These are phyloP conservation scores for Falcunculus frontatus DNA, from an alignment of 2,113 vertebrate genomes.

Conservation along the genomic window DNA sequence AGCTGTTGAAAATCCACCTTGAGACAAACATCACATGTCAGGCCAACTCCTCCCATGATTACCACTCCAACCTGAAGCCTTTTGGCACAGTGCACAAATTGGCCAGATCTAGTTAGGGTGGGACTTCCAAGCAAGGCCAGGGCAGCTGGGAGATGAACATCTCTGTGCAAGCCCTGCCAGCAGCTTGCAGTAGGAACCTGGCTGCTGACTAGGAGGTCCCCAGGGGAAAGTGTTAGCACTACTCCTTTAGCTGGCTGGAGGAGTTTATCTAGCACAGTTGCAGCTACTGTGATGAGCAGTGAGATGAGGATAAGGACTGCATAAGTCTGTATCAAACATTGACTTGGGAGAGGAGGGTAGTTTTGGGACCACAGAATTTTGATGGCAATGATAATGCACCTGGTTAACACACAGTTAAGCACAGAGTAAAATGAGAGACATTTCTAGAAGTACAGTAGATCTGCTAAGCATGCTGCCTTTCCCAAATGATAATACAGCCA, in stretches of 20 bases:
- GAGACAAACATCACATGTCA: neutral
- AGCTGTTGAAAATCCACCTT: neutral
- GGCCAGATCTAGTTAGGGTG: neutral
- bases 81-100: neutral
- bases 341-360: neutral
- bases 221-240: neutral
- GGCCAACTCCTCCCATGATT: neutral
- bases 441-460: neutral
- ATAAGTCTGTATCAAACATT: neutral
- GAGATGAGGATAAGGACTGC: neutral
- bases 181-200: neutral
- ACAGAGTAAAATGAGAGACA: neutral
- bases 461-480: neutral
- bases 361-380: neutral
- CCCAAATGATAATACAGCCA: neutral
- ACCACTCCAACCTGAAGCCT: neutral
- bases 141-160: neutral
- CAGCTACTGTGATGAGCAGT: neutral
- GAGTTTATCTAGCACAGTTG: neutral
- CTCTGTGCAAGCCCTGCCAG: neutral
- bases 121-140: neutral
- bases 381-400: neutral
- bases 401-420: neutral
- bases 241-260: neutral
- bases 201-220: neutral